A percentile compares a stretch with the other conserved stretches of the same genome.
These are phyloP conservation scores for Acrossocheilus fasciatus DNA, from an alignment of 2,797 vertebrate species.

Conservation along the genomic window DNA sequence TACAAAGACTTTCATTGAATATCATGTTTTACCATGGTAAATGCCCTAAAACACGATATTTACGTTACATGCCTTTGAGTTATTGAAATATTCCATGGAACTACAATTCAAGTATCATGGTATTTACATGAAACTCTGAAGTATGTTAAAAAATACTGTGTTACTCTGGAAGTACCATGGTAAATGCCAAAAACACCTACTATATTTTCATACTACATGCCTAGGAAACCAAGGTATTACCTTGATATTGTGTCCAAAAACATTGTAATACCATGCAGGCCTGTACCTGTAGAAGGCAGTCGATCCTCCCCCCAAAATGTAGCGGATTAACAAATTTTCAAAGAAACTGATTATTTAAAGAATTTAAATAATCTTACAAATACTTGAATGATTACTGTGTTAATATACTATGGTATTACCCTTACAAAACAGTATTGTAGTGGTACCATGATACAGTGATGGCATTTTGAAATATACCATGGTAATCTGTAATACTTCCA, in stretches of 20 bases:
- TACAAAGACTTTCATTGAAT: neutral
- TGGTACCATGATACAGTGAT: neutral
- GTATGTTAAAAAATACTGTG: neutral
- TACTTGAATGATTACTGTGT: neutral
- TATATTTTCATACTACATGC: neutral
- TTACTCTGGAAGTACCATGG: neutral
- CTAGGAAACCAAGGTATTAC: neutral
- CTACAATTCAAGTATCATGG: neutral
- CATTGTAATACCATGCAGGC: neutral
- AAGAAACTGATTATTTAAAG: no score
- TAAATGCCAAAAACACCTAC: neutral
- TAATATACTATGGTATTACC: neutral
- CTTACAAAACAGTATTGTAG: neutral
- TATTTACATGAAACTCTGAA: neutral
- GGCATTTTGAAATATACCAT: neutral
- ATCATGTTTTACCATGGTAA: neutral
- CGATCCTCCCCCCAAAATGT: neutral
- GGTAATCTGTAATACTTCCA: neutral
- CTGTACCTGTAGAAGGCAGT: neutral
- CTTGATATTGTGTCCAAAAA: neutral
- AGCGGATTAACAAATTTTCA: no score
- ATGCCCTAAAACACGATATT: neutral
- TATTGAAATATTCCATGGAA: neutral
- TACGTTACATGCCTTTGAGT: neutral
- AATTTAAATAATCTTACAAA: no score